Percentiles rank a stretch among this genome's conserved stretches.
These are phyloP conservation scores for Parnassius apollo DNA, from an alignment of 2,888 invertebrate genomes.

Conservation along the genomic window DNA sequence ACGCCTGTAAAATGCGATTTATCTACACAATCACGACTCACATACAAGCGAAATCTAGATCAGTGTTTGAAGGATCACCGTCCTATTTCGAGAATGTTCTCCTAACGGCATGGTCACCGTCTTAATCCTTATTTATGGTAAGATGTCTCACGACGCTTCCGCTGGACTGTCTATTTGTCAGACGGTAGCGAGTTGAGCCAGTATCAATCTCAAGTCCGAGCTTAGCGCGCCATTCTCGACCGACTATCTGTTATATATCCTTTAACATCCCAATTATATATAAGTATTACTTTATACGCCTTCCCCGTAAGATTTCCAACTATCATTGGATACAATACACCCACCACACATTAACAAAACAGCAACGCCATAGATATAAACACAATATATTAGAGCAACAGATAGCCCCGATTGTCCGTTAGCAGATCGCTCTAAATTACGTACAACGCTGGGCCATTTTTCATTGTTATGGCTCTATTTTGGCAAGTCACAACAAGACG, in stretches of 20 bases:
- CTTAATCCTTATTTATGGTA: constrained; percentile 81
- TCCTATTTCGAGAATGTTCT: constrained; percentile 5
- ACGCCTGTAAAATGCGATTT: constrained; percentile 22
- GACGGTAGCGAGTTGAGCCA: constrained; percentile 51
- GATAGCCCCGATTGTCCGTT: constrained; percentile 43
- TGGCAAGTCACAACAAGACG: constrained; percentile 76
- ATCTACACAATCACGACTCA: constrained; percentile 5
- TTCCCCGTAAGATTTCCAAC: not conserved
- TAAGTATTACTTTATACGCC: not conserved
- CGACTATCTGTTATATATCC: constrained; percentile 16
- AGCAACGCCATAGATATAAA: constrained; percentile 32
- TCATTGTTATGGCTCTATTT: constrained; percentile 79
- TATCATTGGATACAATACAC: constrained; percentile 10
- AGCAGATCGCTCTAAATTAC: constrained; percentile 71
- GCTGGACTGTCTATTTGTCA: constrained; percentile 74
- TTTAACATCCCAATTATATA: constrained; percentile 12
- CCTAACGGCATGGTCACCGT: constrained; percentile 66
- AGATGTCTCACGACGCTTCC: constrained; percentile 74
- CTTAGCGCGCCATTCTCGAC: constrained; percentile 48
- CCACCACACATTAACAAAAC: constrained; percentile 24
- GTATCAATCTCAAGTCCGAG: constrained; percentile 70
- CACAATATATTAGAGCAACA: constrained; percentile 34
- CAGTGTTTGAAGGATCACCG: constrained; percentile 23
- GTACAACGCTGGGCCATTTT: constrained; percentile 68
- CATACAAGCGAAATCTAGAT: constrained; percentile 4